phyloP scores from a whole-genome alignment of 2,888 invertebrate species.

The Ennomos quercinarius region DNA sequence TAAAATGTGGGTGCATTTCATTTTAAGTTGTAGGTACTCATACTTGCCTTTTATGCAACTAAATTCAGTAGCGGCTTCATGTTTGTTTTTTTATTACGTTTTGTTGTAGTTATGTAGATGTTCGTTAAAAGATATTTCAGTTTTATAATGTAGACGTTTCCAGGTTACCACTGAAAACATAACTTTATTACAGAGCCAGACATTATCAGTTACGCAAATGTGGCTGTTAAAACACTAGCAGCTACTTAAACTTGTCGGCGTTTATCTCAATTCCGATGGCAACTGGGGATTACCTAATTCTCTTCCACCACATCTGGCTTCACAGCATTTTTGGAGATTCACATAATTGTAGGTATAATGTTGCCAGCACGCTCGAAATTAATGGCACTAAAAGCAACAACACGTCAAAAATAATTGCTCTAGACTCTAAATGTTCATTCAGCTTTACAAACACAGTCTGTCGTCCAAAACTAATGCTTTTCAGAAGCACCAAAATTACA shows the following conservation, averaged over 20 bases:
- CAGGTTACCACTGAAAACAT: too few species aligned
- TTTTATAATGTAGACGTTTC: too few species aligned
- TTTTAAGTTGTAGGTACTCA: too few species aligned
- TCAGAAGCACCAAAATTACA: constrained; percentile 13
- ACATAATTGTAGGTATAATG: background rate
- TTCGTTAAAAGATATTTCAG: too few species aligned
- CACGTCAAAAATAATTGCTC: constrained; percentile 6
- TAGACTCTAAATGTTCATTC: background rate
- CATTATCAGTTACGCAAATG: too few species aligned
- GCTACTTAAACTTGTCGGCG: background rate
- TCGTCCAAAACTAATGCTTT: constrained; percentile 18
- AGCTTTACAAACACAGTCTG: constrained; percentile 10
- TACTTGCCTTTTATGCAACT: too few species aligned
- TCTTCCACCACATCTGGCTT: background rate
- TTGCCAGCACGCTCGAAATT: constrained; percentile 1
- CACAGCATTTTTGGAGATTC: background rate
- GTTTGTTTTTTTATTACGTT: too few species aligned
- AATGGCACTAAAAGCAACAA: background rate
- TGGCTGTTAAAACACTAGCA: background rate
- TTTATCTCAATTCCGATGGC: background rate
- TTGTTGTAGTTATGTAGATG: too few species aligned
- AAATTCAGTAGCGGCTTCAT: too few species aligned
- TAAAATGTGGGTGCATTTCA: background rate
- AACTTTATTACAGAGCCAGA: too few species aligned
- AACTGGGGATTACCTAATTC: background rate